Percentiles rank a stretch among this genome's conserved stretches.
These are phyloP conservation scores for Drosophila eugracilis DNA, from an alignment of 1,140 invertebrate genomes.

Conservation along the genomic window DNA sequence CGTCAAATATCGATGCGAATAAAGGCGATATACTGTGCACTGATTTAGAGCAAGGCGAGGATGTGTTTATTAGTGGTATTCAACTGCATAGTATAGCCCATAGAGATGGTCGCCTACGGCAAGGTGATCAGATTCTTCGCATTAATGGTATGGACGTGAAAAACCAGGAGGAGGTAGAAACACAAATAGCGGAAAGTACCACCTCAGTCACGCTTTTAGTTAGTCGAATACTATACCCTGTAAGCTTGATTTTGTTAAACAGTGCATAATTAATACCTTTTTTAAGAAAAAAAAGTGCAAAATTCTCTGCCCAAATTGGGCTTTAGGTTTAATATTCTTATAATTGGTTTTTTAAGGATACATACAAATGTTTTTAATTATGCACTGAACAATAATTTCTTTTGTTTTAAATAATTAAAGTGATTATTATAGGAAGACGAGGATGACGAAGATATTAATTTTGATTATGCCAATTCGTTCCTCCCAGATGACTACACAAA, in stretches of 20 bases:
- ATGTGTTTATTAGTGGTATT: slow-evolving; percentile 91
- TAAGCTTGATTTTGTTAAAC: slow-evolving; percentile 57
- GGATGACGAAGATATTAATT: slow-evolving; percentile 71
- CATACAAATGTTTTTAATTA: neutral
- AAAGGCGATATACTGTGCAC: slow-evolving; percentile 23
- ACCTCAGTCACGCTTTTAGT: slow-evolving; percentile 86
- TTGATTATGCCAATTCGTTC: slow-evolving; percentile 74
- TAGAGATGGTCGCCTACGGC: slow-evolving; percentile 88
- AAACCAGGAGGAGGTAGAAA: slow-evolving; percentile 87
- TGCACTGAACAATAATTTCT: neutral
- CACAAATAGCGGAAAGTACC: slow-evolving; percentile 84
- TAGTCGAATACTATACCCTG: slow-evolving; percentile 86
- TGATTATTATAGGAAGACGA: slow-evolving; percentile 49
- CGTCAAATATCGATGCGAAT: slow-evolving; percentile 83
- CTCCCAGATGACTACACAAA: slow-evolving; percentile 73
- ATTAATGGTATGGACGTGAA: slow-evolving; percentile 87
- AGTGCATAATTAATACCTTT: slow-evolving; percentile 5
- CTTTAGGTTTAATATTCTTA: too few species aligned
- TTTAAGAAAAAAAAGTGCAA: neutral
- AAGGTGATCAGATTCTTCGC: slow-evolving; percentile 91
- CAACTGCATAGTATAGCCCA: slow-evolving; percentile 89
- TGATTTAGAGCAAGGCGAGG: slow-evolving; percentile 85
- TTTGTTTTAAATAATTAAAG: neutral
- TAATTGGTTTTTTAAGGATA: neutral
- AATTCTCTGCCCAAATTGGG: too few species aligned